Conservation (phyloP, 2,797 vertebrate species). For the Melanotaenia maccullochi region DNA sequence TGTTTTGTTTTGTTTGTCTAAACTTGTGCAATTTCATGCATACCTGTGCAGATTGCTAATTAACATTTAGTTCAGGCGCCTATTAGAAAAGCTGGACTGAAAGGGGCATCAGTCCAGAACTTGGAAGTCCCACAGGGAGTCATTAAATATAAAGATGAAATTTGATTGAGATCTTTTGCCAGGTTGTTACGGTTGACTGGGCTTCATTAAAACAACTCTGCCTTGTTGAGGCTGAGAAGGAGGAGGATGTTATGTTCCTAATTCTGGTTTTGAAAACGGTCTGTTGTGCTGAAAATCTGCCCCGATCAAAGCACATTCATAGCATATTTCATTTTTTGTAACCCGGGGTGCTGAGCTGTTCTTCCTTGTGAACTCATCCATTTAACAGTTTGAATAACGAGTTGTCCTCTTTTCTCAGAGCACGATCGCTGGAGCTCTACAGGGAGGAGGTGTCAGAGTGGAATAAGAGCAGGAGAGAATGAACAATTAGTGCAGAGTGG, state of each 20-base stretch:
- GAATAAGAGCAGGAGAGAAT: conserved; percentile 62
- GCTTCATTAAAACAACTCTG: conserved; percentile 69
- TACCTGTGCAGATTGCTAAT: conserved; percentile 19
- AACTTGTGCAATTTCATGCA: conserved; percentile 31
- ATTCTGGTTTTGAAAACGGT: conserved; percentile 50
- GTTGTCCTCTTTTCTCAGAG: conserved; percentile 69
- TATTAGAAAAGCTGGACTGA: conserved; percentile 30
- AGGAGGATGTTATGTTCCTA: conserved; percentile 51
- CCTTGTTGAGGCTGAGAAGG: conserved; percentile 58
- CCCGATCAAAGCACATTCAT: conserved; percentile 53
- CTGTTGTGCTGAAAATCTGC: conserved; percentile 45
- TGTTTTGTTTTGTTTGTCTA: neutral
- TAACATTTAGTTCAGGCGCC: conserved; percentile 28
- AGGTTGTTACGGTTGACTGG: conserved; percentile 60
- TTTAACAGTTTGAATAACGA: conserved; percentile 75
- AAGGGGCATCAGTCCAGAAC: conserved; percentile 47
- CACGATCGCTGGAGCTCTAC: conserved; percentile 50
- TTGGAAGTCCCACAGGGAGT: conserved; percentile 65
- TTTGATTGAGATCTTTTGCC: conserved; percentile 69
- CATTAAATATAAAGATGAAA: conserved; percentile 67
- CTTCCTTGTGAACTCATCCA: conserved; percentile 65
- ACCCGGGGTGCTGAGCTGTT: conserved; percentile 39
- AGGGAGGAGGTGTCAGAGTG: conserved; percentile 68
- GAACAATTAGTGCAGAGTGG: conserved; percentile 71
- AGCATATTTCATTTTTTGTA: conserved; percentile 38